phyloP scores from a whole-genome alignment of 2,888 invertebrate genomes.

The Strigamia crassipes region DNA sequence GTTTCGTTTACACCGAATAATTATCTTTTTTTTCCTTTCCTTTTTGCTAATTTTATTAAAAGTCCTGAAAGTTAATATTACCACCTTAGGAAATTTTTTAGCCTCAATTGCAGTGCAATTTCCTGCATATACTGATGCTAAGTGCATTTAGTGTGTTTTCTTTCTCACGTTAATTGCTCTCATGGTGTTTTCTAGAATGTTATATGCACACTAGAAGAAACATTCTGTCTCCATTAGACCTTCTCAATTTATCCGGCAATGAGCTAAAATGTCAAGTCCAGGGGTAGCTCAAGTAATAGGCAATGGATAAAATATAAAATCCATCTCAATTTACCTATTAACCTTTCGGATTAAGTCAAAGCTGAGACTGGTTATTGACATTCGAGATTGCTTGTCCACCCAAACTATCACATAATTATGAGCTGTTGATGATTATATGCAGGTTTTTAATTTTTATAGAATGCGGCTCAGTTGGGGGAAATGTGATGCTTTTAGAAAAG shows the following conservation, averaged over 20 bases:
- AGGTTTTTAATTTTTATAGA: constrained; percentile 30
- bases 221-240: constrained; percentile 23
- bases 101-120: constrained; percentile 33
- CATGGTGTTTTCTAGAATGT: constrained; percentile 26
- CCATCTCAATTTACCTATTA: constrained; percentile 31
- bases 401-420: constrained; percentile 7
- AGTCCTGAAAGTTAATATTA: constrained; percentile 8
- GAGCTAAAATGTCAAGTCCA: constrained; percentile 20
- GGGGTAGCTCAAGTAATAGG: neutral
- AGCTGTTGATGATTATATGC: constrained; percentile 8
- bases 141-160: constrained; percentile 39
- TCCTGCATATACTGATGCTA: constrained; percentile 26
- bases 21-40: neutral
- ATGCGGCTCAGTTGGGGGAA: constrained; percentile 35
- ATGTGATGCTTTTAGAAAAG: constrained; percentile 42
- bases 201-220: neutral
- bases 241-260: neutral
- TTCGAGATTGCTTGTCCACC: constrained; percentile 2
- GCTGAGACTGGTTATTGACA: neutral
- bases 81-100: neutral
- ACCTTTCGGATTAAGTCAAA: neutral
- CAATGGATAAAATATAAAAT: neutral
- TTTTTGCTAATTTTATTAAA: constrained; percentile 29
- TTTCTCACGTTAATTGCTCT: constrained; percentile 16
- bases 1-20: neutral